Base-by-base conservation (phyloP, 2,113 vertebrate species). In the Notechis scutatus region DNA sequence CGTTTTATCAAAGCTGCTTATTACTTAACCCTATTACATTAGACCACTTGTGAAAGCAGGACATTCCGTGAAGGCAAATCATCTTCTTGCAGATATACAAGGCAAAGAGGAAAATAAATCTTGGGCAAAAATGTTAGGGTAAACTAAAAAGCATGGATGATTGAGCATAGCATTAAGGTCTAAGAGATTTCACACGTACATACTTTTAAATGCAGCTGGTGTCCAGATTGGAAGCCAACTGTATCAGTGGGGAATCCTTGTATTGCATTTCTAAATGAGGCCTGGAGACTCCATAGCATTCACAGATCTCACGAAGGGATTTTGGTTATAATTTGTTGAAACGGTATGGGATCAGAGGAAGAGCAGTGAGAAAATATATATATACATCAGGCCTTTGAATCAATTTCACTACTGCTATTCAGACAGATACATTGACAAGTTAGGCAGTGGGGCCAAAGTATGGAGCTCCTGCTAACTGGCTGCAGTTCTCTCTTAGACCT, bases 1-100 rank as follows among this genome's bases (percentile, higher is more conserved):
- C 5, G 8, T n/a, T 87, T 87, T 52, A 55, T 45, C 47, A 91
- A 91, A 93, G 85, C 59, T 21, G 39, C 74, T 91, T 93, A 91
- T 4, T 20, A 81, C 85, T 91, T 93, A 85, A 86, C 55, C 69
- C 74, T 61, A 45, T 14, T 56, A 55, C 11, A 10, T 89, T 89
- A 86, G 23, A 42, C 52, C 52, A 59, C 91, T 81, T 90, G 69
- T 69, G 69, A 85, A 47, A 93, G 14, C 55, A 86, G 55, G 29
- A 24, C 92, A 26, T 57, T 64, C 87, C 26, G 4, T 89, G 64
- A 89, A 26, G 39, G 55, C 21, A 85, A 54, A 34, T 90, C 57
- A 86, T 59, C 74, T 61, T 52, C 55, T n/a, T 93, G 23, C 87
- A 87, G n/a, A n/a, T 90, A 90, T 21, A 61, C 4, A 42, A 56